phyloP scores from a whole-genome alignment of 2,888 invertebrate species.

The Digitonthophagus gazella region DNA sequence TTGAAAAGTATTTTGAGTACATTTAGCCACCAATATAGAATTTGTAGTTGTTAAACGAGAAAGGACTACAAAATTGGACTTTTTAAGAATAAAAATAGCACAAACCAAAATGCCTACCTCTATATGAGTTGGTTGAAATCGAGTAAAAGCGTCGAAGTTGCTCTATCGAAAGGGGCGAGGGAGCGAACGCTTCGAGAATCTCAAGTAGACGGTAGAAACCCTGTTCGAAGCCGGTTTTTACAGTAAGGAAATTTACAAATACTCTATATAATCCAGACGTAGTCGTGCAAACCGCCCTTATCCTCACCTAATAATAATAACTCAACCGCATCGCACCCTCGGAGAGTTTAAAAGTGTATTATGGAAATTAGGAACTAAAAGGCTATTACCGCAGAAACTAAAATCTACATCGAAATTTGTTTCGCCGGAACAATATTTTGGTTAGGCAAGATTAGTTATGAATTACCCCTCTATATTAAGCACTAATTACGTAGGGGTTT shows the following conservation, averaged over 20 bases:
- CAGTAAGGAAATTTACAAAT: slow-evolving; percentile 41
- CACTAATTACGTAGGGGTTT: background rate
- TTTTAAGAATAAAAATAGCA: background rate
- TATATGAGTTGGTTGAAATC: background rate
- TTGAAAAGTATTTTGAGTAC: too few species aligned
- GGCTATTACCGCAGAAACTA: background rate
- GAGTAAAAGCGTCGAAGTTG: background rate
- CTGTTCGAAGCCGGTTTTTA: slow-evolving; percentile 37
- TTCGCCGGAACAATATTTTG: background rate
- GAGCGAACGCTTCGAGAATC: slow-evolving; percentile 27
- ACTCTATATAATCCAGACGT: slow-evolving; percentile 40
- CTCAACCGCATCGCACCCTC: slow-evolving; percentile 3
- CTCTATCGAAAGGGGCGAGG: slow-evolving; percentile 4
- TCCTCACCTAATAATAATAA: slow-evolving; percentile 21
- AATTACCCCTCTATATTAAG: background rate
- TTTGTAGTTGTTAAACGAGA: background rate
- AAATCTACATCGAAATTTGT: background rate
- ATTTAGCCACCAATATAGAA: too few species aligned
- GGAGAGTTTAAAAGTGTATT: slow-evolving; percentile 1
- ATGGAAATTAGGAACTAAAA: slow-evolving; percentile 15
- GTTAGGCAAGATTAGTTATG: background rate
- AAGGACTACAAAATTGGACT: background rate
- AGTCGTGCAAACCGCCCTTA: slow-evolving; percentile 29
- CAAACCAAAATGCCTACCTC: background rate
- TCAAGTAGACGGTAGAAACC: slow-evolving; percentile 32